Percentiles rank a stretch among this genome's conserved stretches.
These are phyloP conservation scores for Brachionus paranguensis DNA, from an alignment of 1,140 invertebrate species.

Conservation along the genomic window DNA sequence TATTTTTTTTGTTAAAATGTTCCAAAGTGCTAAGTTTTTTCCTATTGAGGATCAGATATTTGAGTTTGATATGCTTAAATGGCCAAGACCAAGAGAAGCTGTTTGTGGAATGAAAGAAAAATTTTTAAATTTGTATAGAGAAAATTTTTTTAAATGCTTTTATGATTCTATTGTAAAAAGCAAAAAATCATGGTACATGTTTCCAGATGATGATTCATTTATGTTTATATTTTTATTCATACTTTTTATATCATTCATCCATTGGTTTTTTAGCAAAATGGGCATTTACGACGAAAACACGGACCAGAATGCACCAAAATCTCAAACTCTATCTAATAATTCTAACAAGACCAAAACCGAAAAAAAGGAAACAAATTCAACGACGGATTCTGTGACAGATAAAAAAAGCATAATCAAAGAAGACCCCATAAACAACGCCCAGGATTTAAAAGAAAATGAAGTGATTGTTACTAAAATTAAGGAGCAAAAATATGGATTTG, in stretches of 20 bases:
- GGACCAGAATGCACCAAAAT: background rate
- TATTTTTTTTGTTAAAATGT: background rate
- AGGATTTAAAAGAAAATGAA: background rate
- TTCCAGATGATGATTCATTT: background rate
- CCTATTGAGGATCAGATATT: background rate
- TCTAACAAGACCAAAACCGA: no score
- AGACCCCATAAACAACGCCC: background rate
- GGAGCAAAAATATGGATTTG: background rate
- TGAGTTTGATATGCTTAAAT: background rate
- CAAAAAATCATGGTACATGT: background rate
- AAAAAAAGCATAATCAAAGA: background rate
- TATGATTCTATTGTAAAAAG: background rate
- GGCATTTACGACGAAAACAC: background rate
- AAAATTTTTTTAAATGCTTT: background rate
- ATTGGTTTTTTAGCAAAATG: background rate
- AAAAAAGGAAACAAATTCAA: background rate
- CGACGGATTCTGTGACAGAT: background rate
- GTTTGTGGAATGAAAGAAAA: background rate
- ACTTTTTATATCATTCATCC: background rate
- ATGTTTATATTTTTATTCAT: background rate
- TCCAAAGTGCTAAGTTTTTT: background rate
- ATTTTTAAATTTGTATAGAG: background rate
- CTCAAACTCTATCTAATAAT: no score
- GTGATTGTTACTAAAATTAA: background rate
- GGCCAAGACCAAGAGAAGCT: background rate